Evolutionary conservation across 2,888 invertebrate genomes (phyloP), one percentile per base, ranked within the genome.

Genomic region (Cryptocheilus praepositus): DNA sequence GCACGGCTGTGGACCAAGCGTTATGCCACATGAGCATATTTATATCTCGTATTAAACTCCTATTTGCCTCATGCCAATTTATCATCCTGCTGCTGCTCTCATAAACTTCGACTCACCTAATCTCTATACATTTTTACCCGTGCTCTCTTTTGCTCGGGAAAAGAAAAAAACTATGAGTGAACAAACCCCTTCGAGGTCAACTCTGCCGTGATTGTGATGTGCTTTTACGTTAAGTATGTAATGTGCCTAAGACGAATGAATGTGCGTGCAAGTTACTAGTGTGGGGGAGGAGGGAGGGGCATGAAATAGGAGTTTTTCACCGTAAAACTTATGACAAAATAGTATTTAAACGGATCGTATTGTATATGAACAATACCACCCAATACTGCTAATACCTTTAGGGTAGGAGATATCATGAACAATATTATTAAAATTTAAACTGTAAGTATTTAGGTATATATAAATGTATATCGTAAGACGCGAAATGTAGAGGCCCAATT

Each of bases 1-100:
- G 99, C 99, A 81, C 94, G 98, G 89, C 94, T 98, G 88, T 99
- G 99, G 99, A 99, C 99, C 89, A 98, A 98, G 90, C 94, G 98
- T 86, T 99, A 96, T 88, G 97, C 97, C 81, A 96, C 96, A 93
- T 96, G 95, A 95, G 84, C 86, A 73, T 71, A 25, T 67, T 71
- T 46, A 52, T 60, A 60, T 61, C 56, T 72, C 56, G 36, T 66
- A 69, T 57, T 63, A 67, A 80, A 80, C 82, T 84, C 77, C 80
- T 82, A 79, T 83, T 79, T 83, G 81, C 76, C 82, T 85, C 84
- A 84, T 83, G 84, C 84, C 84, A 83, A 81, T 81, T 80, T 77
- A 69, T 77, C 74, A 78, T 68, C 58, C 59, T 36, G 61, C 51
- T 62, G 65, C 60, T 66, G 72, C 51, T 67, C 70, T 61, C 66